Percentiles rank a stretch among this genome's conserved stretches.
These are phyloP conservation scores for Luscinia luscinia DNA, from an alignment of 2,797 vertebrate species.

Conservation along the genomic window DNA sequence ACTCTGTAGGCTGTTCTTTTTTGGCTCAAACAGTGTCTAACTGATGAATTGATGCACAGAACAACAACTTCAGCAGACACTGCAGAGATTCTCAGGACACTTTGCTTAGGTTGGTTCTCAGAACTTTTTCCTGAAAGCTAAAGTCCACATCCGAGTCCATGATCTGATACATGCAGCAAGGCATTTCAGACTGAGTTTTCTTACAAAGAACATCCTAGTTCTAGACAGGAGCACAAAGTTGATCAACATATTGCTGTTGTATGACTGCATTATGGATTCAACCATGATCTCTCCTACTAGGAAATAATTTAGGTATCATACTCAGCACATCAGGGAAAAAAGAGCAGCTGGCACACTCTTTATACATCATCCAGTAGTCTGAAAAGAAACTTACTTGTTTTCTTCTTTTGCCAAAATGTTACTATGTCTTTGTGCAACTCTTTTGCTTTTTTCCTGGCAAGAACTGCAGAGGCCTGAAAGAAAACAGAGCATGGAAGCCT, in stretches of 20 bases:
- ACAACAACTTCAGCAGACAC: not conserved
- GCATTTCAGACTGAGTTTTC: not conserved
- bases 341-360: fast-evolving
- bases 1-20: not conserved
- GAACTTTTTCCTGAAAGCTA: not conserved
- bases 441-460: conserved; percentile 90
- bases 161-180: not conserved
- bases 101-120: not conserved
- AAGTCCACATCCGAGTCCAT: not conserved
- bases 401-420: conserved; percentile 92
- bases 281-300: not conserved
- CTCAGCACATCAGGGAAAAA: not conserved
- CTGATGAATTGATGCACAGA: not conserved
- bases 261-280: not conserved
- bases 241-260: not conserved
- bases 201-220: not conserved
- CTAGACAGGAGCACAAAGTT: not conserved
- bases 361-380: not conserved
- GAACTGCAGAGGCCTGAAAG: conserved; percentile 85
- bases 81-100: not conserved
- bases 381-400: conserved; percentile 83
- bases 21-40: not conserved
- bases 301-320: not conserved
- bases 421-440: conserved; percentile 82
- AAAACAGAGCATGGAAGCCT: not conserved